Conservation (phyloP, 1,140 invertebrate genomes). For the Asobara japonica region DNA sequence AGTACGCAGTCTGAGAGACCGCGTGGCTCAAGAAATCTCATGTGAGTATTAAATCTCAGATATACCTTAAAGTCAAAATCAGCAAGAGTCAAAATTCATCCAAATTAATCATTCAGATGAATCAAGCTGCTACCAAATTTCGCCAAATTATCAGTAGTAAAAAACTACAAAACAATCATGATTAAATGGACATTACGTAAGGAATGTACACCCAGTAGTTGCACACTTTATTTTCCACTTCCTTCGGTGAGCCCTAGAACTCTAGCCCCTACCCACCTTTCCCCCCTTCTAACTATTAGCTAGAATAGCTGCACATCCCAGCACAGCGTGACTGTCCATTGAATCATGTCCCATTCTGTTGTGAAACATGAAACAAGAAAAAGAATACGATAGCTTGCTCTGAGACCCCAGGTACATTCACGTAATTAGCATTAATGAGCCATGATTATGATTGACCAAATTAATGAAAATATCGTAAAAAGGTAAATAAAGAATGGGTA, state of each 20-base stretch:
- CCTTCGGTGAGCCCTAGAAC: not conserved
- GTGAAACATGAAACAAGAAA: constrained; percentile 36
- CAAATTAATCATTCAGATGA: not conserved
- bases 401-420: not conserved
- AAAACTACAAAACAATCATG: constrained; percentile 47
- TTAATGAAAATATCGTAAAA: constrained; percentile 10
- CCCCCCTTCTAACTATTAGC: constrained; percentile 7
- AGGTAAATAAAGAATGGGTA: constrained; percentile 38
- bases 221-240: constrained; percentile 16
- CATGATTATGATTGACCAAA: too few relatives aligned
- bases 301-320: constrained; percentile 49
- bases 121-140: constrained; percentile 11
- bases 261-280: not conserved
- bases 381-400: not conserved
- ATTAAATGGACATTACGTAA: constrained; percentile 65
- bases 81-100: not conserved
- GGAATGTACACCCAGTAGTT: constrained; percentile 34
- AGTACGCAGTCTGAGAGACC: constrained; percentile 91
- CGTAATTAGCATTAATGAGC: constrained; percentile 3
- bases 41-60: constrained; percentile 67
- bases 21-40: constrained; percentile 75
- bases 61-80: not conserved
- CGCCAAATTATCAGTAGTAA: not conserved
- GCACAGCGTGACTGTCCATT: constrained; percentile 65
- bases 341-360: constrained; percentile 60